These are phyloP conservation scores for Hemitrygon akajei DNA, from an alignment of 2,797 vertebrate genomes.

Conservation along the genomic window DNA sequence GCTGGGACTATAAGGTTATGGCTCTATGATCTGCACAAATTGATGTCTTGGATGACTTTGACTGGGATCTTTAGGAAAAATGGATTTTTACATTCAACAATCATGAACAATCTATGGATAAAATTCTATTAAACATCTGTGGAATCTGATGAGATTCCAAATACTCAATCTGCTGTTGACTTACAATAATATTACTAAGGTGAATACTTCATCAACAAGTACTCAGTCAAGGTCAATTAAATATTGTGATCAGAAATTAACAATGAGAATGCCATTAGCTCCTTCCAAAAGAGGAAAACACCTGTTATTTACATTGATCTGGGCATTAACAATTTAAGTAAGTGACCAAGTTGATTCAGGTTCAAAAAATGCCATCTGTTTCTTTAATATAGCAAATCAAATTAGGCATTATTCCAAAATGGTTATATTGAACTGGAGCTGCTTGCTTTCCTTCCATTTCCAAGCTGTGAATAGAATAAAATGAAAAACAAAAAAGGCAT, in stretches of 20 bases:
- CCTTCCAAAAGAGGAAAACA: not conserved
- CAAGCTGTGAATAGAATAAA: not conserved
- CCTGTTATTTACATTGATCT: not conserved
- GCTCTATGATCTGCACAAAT: too few relatives aligned
- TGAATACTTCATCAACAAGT: not conserved
- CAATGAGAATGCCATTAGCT: not conserved
- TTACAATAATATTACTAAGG: not conserved
- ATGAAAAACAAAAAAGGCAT: not conserved
- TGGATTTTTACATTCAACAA: not conserved
- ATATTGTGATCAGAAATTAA: not conserved
- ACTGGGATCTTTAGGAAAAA: too few relatives aligned
- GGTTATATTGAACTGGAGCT: not conserved
- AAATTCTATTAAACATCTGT: not conserved
- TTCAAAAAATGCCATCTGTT: constrained; percentile 1
- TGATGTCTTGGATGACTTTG: too few relatives aligned
- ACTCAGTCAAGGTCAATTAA: not conserved
- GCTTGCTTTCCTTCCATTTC: not conserved
- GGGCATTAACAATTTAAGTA: not conserved
- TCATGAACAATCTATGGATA: not conserved
- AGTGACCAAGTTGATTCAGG: not conserved
- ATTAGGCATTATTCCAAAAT: not conserved
- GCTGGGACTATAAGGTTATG: too few relatives aligned
- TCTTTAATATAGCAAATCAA: not conserved
- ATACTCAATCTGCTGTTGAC: not conserved
- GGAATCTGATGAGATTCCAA: not conserved